Base-by-base conservation (phyloP, 2,113 vertebrate species). In the Balaeniceps rex region DNA sequence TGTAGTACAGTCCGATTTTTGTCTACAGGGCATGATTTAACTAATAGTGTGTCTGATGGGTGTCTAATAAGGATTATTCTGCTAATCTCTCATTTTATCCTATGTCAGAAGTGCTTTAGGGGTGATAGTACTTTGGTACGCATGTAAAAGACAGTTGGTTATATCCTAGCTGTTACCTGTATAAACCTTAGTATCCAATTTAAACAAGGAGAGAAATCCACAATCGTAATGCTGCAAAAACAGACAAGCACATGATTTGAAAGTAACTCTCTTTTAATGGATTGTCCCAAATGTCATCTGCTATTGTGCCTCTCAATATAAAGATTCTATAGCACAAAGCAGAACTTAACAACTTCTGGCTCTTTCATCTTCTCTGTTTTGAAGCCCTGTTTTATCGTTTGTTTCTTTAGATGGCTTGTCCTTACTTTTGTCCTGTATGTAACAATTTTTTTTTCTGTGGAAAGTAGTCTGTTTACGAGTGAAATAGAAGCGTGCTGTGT, bases 311-410 rank as follows among this genome's bases (percentile, higher is more conserved):
- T 83, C 60, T 81, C 75, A 92, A 92, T 81, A 51, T 70, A 71
- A 84, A 70, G 60, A 61, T 88, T 90, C 68, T 81, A 4, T 88
- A 89, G 55, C 34, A 71, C 66, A 86, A 90, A 90, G 90, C 55
- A 84, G 16, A 76, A 61, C 52, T 91, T 65, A 19, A 28, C 58
- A 83, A 83, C 46, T 86, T 83, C 71, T 74, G 68, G 8, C 36
- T 86, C 65, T 92, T 93, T 95, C 72, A 88, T 92, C 90, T 80
- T 92, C n/a, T 12, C 16, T 36, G 14, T 36, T 90, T 92, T 95
- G 88, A 92, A 94, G 55, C 24, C 42, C 36, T 74, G 47, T 71
- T 88, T 80, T 74, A 78, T 86, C 14, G 0, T 94, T 79, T 74
- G 18, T 86, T 88, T 92, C 60, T 36, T 75, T 66, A 90, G 38